Evolutionary conservation across 2,797 vertebrate genomes (phyloP).

Genomic region (Takifugu rubripes): DNA sequence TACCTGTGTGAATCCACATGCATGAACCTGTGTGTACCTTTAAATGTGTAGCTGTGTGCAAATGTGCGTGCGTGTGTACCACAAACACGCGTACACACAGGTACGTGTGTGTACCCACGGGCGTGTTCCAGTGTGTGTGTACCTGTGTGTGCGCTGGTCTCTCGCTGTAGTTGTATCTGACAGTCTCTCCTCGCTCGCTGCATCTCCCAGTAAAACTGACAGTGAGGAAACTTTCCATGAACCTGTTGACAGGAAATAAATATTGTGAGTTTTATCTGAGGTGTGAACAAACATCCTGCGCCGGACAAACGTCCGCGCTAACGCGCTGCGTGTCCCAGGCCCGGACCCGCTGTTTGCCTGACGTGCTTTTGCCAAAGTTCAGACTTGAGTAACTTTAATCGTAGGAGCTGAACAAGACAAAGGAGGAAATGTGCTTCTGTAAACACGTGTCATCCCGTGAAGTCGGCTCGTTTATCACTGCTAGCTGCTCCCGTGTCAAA

Average conservation of each 20-base stretch:
- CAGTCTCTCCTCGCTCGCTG: conserved; percentile 51
- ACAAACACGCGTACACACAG: too few relatives aligned
- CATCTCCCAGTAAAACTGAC: conserved; percentile 67
- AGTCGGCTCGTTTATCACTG: not conserved
- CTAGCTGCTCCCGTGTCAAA: not conserved
- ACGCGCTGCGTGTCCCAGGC: not conserved
- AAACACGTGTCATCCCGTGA: too few relatives aligned
- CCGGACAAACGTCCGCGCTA: not conserved
- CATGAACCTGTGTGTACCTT: conserved; percentile 4
- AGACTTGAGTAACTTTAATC: not conserved
- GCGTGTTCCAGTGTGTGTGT: conserved; percentile 1
- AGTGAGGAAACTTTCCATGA: conserved; percentile 52
- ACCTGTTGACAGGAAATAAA: conserved; percentile 44
- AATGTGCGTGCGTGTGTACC: not conserved
- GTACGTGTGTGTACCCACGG: not conserved
- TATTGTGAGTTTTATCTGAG: conserved; percentile 22
- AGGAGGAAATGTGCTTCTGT: too few relatives aligned
- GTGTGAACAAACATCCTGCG: not conserved
- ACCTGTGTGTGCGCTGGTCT: conserved; percentile 5
- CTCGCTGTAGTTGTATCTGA: conserved; percentile 32
- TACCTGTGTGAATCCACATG: not conserved
- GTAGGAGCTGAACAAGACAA: too few relatives aligned
- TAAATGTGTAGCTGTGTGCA: not conserved
- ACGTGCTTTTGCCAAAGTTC: not conserved
- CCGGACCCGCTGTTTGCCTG: not conserved